These are phyloP conservation scores for Gadus macrocephalus DNA, from an alignment of 2,113 vertebrate species.

Conservation along the genomic window DNA sequence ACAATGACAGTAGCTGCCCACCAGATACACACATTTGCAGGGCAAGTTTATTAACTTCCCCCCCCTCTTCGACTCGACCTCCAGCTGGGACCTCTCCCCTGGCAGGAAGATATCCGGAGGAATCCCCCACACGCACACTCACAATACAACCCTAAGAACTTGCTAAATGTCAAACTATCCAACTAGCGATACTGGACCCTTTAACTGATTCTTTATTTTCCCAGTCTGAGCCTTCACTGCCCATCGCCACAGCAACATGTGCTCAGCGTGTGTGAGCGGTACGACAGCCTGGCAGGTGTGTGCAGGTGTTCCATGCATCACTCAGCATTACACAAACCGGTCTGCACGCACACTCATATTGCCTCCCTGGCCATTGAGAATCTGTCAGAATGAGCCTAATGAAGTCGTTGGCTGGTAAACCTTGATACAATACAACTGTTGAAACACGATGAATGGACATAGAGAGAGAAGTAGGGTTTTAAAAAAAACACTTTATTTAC, in stretches of 20 bases:
- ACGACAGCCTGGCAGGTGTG: conserved; percentile 64
- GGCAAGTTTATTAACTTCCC: too few species aligned
- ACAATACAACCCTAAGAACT: conserved; percentile 10
- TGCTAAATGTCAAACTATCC: not conserved
- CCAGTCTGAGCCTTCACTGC: conserved; percentile 16
- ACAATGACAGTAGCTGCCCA: too few species aligned
- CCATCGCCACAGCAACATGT: conserved; percentile 1
- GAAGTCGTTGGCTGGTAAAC: conserved; percentile 35
- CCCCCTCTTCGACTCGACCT: not conserved
- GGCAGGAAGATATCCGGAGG: conserved; percentile 24
- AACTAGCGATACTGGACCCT: not conserved
- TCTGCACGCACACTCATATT: conserved; percentile 18
- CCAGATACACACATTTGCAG: not conserved
- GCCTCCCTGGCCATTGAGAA: conserved; percentile 45
- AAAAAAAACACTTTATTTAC: conserved; percentile 65
- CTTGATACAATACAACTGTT: conserved; percentile 38
- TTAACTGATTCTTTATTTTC: not conserved
- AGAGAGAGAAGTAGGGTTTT: conserved; percentile 13
- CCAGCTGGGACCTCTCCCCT: conserved; percentile 5
- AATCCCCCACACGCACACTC: conserved; percentile 22
- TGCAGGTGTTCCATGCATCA: conserved; percentile 68
- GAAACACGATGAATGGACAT: conserved; percentile 32
- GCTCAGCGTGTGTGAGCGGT: conserved; percentile 32
- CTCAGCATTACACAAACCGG: conserved; percentile 59
- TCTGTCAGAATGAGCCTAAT: conserved; percentile 44